Percentiles rank a stretch among this genome's conserved stretches.
Conservation (phyloP, 2,797 vertebrate species). For the Acrocephalus scirpaceus region DNA sequence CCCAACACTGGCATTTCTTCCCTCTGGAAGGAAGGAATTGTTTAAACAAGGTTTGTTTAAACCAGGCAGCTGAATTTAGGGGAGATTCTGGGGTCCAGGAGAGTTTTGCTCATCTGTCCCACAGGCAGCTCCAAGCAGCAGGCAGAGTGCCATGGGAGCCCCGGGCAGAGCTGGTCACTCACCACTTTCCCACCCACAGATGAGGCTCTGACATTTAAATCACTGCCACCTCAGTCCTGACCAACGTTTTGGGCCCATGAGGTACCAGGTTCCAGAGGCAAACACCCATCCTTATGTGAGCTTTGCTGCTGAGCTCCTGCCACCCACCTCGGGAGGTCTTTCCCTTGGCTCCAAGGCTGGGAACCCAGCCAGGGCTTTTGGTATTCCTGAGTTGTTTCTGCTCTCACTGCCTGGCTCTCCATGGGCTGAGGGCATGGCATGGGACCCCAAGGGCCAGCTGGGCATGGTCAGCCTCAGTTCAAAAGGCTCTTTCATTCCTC, state of each 20-base stretch:
- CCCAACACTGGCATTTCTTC: too few relatives aligned
- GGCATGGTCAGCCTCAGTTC: not conserved
- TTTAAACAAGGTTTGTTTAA: not conserved
- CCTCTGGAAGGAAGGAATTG: too few relatives aligned
- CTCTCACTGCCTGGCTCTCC: not conserved
- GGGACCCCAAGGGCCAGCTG: not conserved
- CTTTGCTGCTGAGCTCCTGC: not conserved
- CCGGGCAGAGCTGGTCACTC: not conserved
- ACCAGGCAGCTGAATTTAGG: not conserved
- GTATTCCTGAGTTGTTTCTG: not conserved
- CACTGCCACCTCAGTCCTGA: accelerated
- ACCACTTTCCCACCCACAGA: accelerated
- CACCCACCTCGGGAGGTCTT: not conserved
- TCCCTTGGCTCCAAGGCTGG: not conserved
- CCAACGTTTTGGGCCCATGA: accelerated
- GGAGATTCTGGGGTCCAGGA: not conserved
- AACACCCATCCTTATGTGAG: not conserved
- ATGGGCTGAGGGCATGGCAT: not conserved
- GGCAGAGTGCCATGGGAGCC: not conserved
- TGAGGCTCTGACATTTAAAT: not conserved
- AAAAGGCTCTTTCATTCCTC: not conserved
- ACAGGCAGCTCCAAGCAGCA: not conserved
- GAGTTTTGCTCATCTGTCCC: not conserved
- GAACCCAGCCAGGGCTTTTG: not conserved
- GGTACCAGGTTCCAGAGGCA: not conserved